Conservation (phyloP, 1,140 invertebrate genomes). For the Diorhabda sublineata region DNA sequence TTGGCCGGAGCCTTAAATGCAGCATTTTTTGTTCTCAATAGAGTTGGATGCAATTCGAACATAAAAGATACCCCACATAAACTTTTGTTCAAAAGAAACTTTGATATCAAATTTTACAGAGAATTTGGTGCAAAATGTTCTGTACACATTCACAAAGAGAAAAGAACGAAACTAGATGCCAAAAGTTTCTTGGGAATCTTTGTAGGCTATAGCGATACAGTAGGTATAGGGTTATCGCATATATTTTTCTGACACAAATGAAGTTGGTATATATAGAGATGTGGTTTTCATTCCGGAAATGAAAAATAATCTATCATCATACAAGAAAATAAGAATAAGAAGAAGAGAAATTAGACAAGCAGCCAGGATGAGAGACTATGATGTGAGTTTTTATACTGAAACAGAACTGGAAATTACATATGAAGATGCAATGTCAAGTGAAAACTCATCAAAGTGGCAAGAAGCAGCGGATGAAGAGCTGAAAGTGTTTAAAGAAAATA, state of each 20-base stretch:
- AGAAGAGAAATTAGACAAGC: too few species aligned
- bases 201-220: constrained; percentile 13
- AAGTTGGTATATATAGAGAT: neutral
- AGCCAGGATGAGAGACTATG: too few species aligned
- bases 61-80: constrained; percentile 1
- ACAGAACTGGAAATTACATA: too few species aligned
- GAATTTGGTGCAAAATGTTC: neutral
- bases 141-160: constrained; percentile 14
- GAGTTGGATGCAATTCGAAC: neutral
- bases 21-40: neutral
- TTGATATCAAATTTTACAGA: neutral
- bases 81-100: constrained; percentile 1
- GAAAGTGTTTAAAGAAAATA: too few species aligned
- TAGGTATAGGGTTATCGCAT: constrained; percentile 17
- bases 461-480: too few species aligned
- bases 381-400: too few species aligned
- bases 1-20: neutral
- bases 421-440: too few species aligned
- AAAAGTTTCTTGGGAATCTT: constrained; percentile 16
- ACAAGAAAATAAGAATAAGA: neutral
- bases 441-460: too few species aligned
- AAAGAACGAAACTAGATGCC: constrained; percentile 9
- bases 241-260: constrained; percentile 12
- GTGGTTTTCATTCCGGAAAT: neutral
- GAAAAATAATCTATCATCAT: neutral